phyloP scores from a whole-genome alignment of 1,140 invertebrate genomes.

The Uloborus diversus region DNA sequence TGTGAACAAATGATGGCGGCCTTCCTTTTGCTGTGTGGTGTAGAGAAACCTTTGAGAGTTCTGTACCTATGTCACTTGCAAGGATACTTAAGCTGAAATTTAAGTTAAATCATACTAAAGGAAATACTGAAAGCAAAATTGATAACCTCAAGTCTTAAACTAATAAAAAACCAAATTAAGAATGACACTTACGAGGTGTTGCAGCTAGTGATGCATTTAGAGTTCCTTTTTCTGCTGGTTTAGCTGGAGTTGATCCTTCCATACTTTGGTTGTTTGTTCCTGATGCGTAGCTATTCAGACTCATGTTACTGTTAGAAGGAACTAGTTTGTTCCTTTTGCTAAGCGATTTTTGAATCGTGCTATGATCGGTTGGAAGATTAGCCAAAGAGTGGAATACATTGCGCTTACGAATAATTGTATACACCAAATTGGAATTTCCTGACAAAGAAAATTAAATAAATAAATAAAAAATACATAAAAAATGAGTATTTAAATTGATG shows the following conservation, averaged over 20 bases:
- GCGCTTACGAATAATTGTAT: conserved; percentile 97
- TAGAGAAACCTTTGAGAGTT: too few relatives aligned
- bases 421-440: conserved; percentile 97
- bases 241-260: conserved; percentile 85
- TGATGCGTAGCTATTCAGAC: conserved; percentile 41
- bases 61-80: too few relatives aligned
- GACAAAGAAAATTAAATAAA: conserved; percentile 51
- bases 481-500: conserved; percentile 7
- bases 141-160: too few relatives aligned
- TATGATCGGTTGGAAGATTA: conserved; percentile 92
- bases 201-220: conserved; percentile 89
- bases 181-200: conserved; percentile 73
- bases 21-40: too few relatives aligned
- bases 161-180: not conserved
- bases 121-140: too few relatives aligned
- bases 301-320: conserved; percentile 45
- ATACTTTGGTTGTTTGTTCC: conserved; percentile 68
- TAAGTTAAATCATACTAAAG: too few relatives aligned
- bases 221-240: conserved; percentile 88
- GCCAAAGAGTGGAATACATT: conserved; percentile 97
- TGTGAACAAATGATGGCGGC: too few relatives aligned
- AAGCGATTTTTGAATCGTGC: conserved; percentile 85
- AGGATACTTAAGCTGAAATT: too few relatives aligned
- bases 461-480: not conserved
- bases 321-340: conserved; percentile 71